A percentile compares a stretch with the other conserved stretches of the same genome.
phyloP scores from a whole-genome alignment of 2,888 invertebrate species.

The Pheosia tremula region DNA sequence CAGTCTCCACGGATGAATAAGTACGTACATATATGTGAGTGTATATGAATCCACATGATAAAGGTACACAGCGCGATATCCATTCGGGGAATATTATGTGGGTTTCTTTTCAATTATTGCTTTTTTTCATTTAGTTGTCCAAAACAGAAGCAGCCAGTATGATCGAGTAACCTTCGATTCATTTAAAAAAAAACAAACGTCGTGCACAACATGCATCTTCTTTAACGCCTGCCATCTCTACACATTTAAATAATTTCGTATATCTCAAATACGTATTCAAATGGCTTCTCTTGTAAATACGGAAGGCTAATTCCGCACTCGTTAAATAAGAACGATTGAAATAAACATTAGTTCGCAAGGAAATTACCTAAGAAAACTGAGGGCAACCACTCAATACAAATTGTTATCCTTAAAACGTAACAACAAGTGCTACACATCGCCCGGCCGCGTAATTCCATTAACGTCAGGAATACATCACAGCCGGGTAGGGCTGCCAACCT shows the following conservation, averaged over 20 bases:
- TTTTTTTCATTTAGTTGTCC: not conserved
- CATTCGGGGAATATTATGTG: not conserved
- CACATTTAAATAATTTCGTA: too few species aligned
- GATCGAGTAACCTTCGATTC: too few species aligned
- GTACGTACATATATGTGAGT: constrained; percentile 1
- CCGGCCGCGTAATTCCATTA: constrained; percentile 70
- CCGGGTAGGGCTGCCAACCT: constrained; percentile 22
- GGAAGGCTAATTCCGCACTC: not conserved
- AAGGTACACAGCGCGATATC: not conserved
- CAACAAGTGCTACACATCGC: constrained; percentile 60
- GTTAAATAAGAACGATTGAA: constrained; percentile 10
- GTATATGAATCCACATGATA: constrained; percentile 25
- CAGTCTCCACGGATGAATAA: constrained; percentile 20
- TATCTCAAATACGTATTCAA: not conserved
- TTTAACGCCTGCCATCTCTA: too few species aligned
- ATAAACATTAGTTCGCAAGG: constrained; percentile 11
- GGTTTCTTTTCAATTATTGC: not conserved
- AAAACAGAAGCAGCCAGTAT: too few species aligned
- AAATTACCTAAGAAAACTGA: constrained; percentile 24
- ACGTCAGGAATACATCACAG: constrained; percentile 71
- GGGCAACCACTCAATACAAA: constrained; percentile 46
- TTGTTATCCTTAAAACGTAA: constrained; percentile 50
- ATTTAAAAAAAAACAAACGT: too few species aligned
- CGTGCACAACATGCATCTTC: too few species aligned
- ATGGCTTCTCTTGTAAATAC: not conserved